A percentile compares a stretch with the other conserved stretches of the same genome.
Evolutionary conservation across 2,888 invertebrate species (phyloP).

Genomic region (Kryphioiulus occultus): DNA sequence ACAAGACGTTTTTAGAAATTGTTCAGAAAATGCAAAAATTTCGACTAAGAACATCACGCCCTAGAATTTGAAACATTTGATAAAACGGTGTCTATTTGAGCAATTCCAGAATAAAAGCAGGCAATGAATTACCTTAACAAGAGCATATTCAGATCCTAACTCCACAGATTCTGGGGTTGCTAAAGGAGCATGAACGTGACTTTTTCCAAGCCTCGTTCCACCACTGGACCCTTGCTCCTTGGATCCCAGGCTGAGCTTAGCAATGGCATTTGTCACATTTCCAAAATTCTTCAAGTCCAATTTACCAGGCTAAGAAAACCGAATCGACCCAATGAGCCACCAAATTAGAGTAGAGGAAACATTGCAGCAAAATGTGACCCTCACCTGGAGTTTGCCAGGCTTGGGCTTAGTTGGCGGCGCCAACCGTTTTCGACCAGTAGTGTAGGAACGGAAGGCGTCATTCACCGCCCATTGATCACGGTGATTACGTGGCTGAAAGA

Average conservation of each 20-base stretch:
- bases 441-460: conserved; percentile 70
- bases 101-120: not conserved
- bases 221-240: conserved; percentile 67
- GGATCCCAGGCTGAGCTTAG: conserved; percentile 64
- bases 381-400: conserved; percentile 65
- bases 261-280: conserved; percentile 85
- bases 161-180: conserved; percentile 80
- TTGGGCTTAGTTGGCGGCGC: conserved; percentile 69
- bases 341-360: not conserved
- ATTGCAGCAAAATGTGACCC: conserved; percentile 37
- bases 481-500: conserved; percentile 58
- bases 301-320: conserved; percentile 78
- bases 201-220: conserved; percentile 61
- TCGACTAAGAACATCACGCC: no score
- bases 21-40: no score
- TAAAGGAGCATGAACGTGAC: conserved; percentile 73
- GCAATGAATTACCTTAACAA: conserved; percentile 64
- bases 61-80: no score
- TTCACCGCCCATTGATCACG: conserved; percentile 60
- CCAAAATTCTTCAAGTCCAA: conserved; percentile 88
- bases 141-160: conserved; percentile 76
- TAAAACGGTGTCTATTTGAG: no score
- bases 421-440: conserved; percentile 73
- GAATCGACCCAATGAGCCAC: not conserved
- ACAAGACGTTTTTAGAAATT: no score